phyloP scores from a whole-genome alignment of 2,888 invertebrate genomes.

The Prosapia bicincta region DNA sequence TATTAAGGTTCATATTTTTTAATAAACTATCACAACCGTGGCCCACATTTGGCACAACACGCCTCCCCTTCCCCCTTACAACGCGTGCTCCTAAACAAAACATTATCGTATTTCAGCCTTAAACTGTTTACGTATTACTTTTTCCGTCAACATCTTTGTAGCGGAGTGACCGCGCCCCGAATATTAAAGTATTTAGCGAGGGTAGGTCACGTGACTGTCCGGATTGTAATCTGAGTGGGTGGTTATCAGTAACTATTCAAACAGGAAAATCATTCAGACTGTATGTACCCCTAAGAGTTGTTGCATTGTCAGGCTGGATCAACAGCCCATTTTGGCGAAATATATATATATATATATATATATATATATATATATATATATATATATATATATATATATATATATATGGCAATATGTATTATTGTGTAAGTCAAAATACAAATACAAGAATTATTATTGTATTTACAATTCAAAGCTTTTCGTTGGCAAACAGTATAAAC shows the following conservation, averaged over 20 bases:
- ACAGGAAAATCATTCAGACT: neutral
- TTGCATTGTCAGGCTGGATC: no score
- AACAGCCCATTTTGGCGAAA: no score
- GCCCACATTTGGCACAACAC: neutral
- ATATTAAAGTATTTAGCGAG: conserved; percentile 28
- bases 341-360: no score
- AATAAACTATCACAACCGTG: neutral
- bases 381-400: no score
- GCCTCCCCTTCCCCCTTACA: neutral
- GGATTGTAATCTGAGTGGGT: neutral
- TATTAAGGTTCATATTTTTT: neutral
- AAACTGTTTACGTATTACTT: conserved; percentile 29
- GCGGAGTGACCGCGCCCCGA: conserved; percentile 4
- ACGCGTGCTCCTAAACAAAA: conserved; percentile 9
- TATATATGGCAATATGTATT: no score
- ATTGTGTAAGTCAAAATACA: no score
- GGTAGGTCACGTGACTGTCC: neutral
- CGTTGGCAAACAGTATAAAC: no score
- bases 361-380: no score
- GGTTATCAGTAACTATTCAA: neutral
- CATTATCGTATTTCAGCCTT: conserved; percentile 29
- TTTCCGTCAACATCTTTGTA: conserved; percentile 16
- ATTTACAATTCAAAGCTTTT: no score
- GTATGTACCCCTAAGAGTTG: no score
- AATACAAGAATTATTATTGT: no score